Base-by-base conservation (phyloP, 2,888 invertebrate genomes). In the Hypselothyrea guttata region DNA sequence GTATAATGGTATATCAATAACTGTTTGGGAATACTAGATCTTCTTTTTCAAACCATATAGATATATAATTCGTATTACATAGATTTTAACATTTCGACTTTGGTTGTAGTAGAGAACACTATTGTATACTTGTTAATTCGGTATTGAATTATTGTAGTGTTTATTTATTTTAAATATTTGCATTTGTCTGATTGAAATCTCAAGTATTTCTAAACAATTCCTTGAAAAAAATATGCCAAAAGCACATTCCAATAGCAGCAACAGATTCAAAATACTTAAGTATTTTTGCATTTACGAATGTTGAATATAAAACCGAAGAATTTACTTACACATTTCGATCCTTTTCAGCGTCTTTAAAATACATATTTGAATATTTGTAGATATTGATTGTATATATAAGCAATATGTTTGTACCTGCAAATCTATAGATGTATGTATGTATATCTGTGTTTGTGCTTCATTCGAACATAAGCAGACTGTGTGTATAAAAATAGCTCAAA, bases 81-180 rank as follows among this genome's bases (percentile, higher is more conserved):
- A n/a, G n/a, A n/a, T n/a, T n/a, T n/a, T n/a, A n/a, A n/a, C n/a
- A n/a, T n/a, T n/a, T n/a, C n/a, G n/a, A n/a, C n/a, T n/a, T n/a
- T n/a, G n/a, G n/a, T n/a, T n/a, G n/a, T n/a, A n/a, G n/a, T n/a
- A n/a, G n/a, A n/a, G n/a, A n/a, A n/a, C n/a, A n/a, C n/a, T n/a
- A n/a, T n/a, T 22, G 22, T 22, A 22, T 22, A 22, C 22, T 22
- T 2, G 22, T 22, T 22, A 22, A 4, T 22, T 22, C 5, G 22
- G 3, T 22, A 22, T 22, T 22, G 2, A 22, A 22, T 49, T 16
- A 12, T 31, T 31, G 11, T 12, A 16, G 12, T 30, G 22, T 59
- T 66, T 55, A 54, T 65, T 56, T 72, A 54, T 59, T 58, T 71
- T 30, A 58, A 51, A 60, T 52, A 52, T 41, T 57, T 38, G 41